Base-by-base conservation (phyloP, 2,797 vertebrate genomes). In the Eulemur albifrons region DNA sequence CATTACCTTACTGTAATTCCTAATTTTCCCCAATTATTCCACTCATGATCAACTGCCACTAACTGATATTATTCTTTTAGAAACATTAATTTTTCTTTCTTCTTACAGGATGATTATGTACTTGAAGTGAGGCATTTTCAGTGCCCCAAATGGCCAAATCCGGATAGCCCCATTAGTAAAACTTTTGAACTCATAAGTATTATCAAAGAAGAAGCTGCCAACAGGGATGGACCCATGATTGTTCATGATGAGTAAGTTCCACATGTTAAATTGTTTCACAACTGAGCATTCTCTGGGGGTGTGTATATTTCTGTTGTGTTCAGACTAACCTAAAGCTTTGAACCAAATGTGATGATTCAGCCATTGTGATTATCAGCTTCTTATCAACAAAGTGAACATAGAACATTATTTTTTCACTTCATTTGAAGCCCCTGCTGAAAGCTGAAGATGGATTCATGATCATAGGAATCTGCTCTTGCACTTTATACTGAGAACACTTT, bases 61-160 rank as follows among this genome's bases (percentile, higher is more conserved):
- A 14, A 35, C 15, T 40, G 70, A 1, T 23, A 18, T 59, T 4
- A 54, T 89, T 73, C 50, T 75, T 72, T 67, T 21, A 6, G 61
- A 94, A 81, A 27, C 59, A 54, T 27, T 11, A 1, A 69, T 45
- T 79, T 61, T 94, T 61, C 18, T 40, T 90, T 83, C 73, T 87
- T 96, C 87, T 21, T 32, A 77, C 97, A 99, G 99, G 99, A 99
- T 97, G 99, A 99, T 97, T 99, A 99, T 15, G 99, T 99, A 86
- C 98, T 99, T 97, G 99, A 99, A 98, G 99, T 99, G 96, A 99
- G 99, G 91, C 99, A 99, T 98, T 99, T 99, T 98, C 98, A 99
- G 67, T 98, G 99, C 94, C 99, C 99, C 81, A 99, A 98, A 96
- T 99, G 99, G 99, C 99, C 99, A 65, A 99, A 99, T 98, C 99